Evolutionary conservation across 2,888 invertebrate genomes (phyloP), one percentile per base, ranked within the genome.

Genomic region (Opisthograptis luteolata): DNA sequence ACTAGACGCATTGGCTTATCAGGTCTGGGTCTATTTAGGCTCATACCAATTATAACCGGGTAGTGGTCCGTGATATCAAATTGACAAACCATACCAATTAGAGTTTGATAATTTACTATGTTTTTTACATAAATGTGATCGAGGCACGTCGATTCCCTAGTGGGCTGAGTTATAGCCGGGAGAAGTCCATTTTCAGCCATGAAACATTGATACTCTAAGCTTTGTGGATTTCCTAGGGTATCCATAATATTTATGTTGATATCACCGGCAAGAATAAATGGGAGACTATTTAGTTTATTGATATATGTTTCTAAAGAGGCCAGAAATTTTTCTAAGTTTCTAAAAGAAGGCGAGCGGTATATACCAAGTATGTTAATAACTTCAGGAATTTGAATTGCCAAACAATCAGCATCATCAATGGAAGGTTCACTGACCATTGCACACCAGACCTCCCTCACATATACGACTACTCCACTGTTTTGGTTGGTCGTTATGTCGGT

Each of bases 291-390:
- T 2, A 6, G n/a, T 10, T 19, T 19, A 6, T 6, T 19, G 19
- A 32, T 6, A 6, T 9, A 17, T 1, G 19, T 10, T 32, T 40
- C 40, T n/a, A 40, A 8, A 5, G 40, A 28, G 6, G 12, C n/a
- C 7, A 40, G 17, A n/a, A 40, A 40, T 1, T 14, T 7, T 19
- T 40, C 12, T 22, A 20, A 4, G 20, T 20, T 5, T 5, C 19
- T 17, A 5, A 19, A 1, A n/a, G 40, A 28, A n/a, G 40, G 40
- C n/a, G 40, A 40, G 2, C 40, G 28, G 8, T 40, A 40, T 10
- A 40, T n/a, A 8, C 19, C 40, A 0, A 40, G 12, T 13, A 40
- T 20, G 15, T 19, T 10, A 5, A 13, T 19, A 0, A 22, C 1
- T 20, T 22, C 22, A 22, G 10, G 10, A 13, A 35, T 35, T 2